These are phyloP conservation scores for Hirundichthys speculiger DNA, from an alignment of 2,113 vertebrate species.

Conservation along the genomic window DNA sequence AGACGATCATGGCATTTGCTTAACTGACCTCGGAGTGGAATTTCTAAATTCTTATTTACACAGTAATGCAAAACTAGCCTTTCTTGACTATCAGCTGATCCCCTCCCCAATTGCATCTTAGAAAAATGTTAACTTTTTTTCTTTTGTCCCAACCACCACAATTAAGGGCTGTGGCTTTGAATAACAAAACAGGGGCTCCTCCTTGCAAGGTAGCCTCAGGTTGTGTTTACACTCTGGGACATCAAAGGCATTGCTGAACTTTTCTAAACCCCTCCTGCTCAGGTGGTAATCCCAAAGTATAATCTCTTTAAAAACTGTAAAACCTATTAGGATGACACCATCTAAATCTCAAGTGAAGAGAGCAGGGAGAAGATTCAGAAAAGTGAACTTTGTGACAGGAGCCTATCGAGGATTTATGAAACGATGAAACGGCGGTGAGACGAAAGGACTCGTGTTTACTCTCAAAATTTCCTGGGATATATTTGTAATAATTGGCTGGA, in stretches of 20 bases:
- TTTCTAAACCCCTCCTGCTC: slow-evolving; percentile 77
- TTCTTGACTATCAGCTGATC: slow-evolving; percentile 49
- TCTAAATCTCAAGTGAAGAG: slow-evolving; percentile 69
- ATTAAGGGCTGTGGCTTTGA: slow-evolving; percentile 79
- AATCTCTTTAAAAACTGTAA: slow-evolving; percentile 83
- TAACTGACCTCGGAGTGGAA: slow-evolving; percentile 38
- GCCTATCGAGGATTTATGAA: slow-evolving; percentile 1
- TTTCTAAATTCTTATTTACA: slow-evolving; percentile 42
- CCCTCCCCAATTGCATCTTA: slow-evolving; percentile 57
- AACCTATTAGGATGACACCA: slow-evolving; percentile 82
- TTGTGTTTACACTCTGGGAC: slow-evolving; percentile 77
- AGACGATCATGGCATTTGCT: slow-evolving; percentile 23
- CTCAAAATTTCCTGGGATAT: slow-evolving; percentile 66
- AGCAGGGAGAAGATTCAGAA: slow-evolving; percentile 14
- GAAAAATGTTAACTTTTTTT: slow-evolving; percentile 73
- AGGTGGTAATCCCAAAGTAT: slow-evolving; percentile 83
- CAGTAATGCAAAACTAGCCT: slow-evolving; percentile 62
- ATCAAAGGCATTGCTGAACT: slow-evolving; percentile 84
- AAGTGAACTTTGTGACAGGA: slow-evolving; percentile 52
- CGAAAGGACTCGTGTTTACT: slow-evolving; percentile 58
- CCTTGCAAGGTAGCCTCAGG: slow-evolving; percentile 79
- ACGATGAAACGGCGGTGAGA: neutral
- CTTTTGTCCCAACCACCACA: slow-evolving; percentile 75
- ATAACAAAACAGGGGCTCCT: slow-evolving; percentile 80
- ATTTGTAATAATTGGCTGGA: slow-evolving; percentile 56